Conservation (phyloP, 1,140 invertebrate genomes). For the Drosophila azteca region DNA sequence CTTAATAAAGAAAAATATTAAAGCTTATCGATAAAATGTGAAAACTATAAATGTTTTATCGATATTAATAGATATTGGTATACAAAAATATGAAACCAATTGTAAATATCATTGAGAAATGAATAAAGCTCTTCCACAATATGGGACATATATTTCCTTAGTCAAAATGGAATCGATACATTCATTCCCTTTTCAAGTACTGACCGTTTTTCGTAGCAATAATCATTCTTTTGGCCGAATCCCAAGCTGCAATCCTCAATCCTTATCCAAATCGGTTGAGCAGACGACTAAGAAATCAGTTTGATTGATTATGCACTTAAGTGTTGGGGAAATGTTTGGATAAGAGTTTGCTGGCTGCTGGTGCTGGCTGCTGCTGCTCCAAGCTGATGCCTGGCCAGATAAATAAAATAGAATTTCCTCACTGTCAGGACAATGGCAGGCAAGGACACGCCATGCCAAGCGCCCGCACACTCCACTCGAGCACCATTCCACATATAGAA, state of each 20-base stretch:
- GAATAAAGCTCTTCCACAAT: no score
- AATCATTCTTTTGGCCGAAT: no score
- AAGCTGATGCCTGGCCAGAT: conserved; percentile 22
- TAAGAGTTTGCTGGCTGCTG: conserved; percentile 36
- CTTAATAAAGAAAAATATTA: no score
- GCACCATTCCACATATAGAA: conserved; percentile 38
- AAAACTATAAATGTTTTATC: no score
- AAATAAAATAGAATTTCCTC: conserved; percentile 72
- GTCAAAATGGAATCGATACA: no score
- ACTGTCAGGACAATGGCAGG: conserved; percentile 26
- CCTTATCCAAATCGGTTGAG: conserved; percentile 42
- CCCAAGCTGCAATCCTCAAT: conserved; percentile 8
- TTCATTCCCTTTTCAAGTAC: no score
- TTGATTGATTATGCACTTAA: conserved; percentile 83
- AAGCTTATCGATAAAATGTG: no score
- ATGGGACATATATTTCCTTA: no score
- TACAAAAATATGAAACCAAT: no score
- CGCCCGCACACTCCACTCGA: neutral
- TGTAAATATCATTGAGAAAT: no score
- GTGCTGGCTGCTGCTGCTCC: conserved; percentile 18
- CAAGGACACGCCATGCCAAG: conserved; percentile 11
- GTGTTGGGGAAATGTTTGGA: conserved; percentile 57
- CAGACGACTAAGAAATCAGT: conserved; percentile 69
- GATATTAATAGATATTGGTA: no score
- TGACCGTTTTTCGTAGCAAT: no score